A percentile compares a stretch with the other conserved stretches of the same genome.
These are phyloP conservation scores for Pristiophorus japonicus DNA, from an alignment of 2,113 vertebrate species.

Conservation along the genomic window DNA sequence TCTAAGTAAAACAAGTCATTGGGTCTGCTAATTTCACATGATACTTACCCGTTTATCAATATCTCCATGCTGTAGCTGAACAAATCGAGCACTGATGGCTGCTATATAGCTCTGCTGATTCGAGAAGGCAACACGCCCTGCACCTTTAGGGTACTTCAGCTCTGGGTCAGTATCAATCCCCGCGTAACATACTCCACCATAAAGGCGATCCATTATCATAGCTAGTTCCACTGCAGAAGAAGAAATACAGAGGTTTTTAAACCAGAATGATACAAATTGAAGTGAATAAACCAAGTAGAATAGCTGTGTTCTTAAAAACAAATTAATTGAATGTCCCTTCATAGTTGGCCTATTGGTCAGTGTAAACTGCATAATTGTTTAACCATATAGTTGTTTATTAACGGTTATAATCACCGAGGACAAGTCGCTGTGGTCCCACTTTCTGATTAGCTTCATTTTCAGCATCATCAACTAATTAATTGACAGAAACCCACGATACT, in stretches of 20 bases:
- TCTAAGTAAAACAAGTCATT: not conserved
- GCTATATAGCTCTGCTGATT: slow-evolving; percentile 98
- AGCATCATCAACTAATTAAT: not conserved
- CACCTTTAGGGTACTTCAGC: slow-evolving; percentile 95
- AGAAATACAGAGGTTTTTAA: not conserved
- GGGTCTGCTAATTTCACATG: not conserved
- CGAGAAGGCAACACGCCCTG: slow-evolving; percentile 93
- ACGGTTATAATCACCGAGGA: not conserved
- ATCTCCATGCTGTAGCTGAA: slow-evolving; percentile 95
- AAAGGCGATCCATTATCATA: slow-evolving; percentile 98
- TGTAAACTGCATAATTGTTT: not conserved
- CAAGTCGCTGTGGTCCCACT: not conserved
- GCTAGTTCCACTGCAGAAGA: slow-evolving; percentile 79
- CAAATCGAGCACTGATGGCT: slow-evolving; percentile 95
- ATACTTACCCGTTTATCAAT: slow-evolving; percentile 88
- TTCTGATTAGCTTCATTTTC: not conserved
- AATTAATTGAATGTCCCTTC: not conserved
- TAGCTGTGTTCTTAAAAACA: not conserved
- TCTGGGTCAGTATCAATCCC: slow-evolving; percentile 96
- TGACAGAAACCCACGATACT: not conserved
- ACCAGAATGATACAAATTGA: not conserved
- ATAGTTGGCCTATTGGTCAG: not conserved
- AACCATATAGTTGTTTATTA: not conserved
- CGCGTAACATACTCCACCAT: slow-evolving; percentile 93
- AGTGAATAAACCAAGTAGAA: not conserved